phyloP scores from a whole-genome alignment of 2,113 vertebrate species.

The Bagarius yarrelli region DNA sequence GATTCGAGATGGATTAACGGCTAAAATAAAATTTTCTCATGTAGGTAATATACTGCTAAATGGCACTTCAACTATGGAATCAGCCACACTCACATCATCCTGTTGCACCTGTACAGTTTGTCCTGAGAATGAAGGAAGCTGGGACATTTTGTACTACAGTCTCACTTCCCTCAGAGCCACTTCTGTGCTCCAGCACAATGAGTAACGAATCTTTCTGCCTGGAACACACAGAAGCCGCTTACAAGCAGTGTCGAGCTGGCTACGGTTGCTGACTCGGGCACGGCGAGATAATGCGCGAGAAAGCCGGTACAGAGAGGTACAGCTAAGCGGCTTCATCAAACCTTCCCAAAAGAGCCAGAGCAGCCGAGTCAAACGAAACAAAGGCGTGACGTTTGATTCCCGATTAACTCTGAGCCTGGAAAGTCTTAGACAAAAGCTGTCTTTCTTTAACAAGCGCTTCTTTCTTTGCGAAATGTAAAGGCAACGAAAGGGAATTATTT shows the following conservation, averaged over 20 bases:
- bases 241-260: conserved; percentile 40
- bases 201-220: conserved; percentile 49
- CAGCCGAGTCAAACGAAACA: conserved; percentile 45
- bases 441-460: conserved; percentile 27
- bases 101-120: neutral
- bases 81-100: neutral
- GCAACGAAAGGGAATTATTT: conserved; percentile 45
- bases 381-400: conserved; percentile 44
- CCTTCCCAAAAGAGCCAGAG: conserved; percentile 48
- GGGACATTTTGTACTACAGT: conserved; percentile 23
- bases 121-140: neutral
- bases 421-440: conserved; percentile 43
- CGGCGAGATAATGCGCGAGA: conserved; percentile 37
- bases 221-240: conserved; percentile 48
- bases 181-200: conserved; percentile 42
- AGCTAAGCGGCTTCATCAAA: conserved; percentile 52
- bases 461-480: conserved; percentile 38
- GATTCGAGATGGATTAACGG: neutral
- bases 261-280: conserved; percentile 46
- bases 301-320: neutral
- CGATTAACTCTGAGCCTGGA: conserved; percentile 25
- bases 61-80: neutral
- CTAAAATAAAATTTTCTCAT: neutral
- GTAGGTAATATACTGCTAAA: neutral
- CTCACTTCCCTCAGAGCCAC: conserved; percentile 25